Evolutionary conservation across 2,797 vertebrate species (phyloP), one percentile per base, ranked within the genome.

Genomic region (Onychomys torridus): DNA sequence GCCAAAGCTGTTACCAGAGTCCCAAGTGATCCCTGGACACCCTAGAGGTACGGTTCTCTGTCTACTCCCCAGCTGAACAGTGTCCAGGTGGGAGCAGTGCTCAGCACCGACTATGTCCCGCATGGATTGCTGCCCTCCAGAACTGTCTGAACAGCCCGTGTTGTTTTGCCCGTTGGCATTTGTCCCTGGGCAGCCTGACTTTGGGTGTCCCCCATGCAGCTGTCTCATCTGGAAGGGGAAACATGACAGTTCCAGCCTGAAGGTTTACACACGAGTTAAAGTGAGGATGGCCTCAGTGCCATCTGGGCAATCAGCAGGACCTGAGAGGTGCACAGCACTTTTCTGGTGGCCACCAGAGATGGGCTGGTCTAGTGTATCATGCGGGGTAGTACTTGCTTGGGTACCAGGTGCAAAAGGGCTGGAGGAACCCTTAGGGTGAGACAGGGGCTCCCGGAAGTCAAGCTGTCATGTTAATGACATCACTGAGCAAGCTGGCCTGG

Each of bases 331-430:
- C 29, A 17, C 55, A 19, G 10, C 27, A 4, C n/a, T 27, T 81
- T 37, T 29, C 25, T 17, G 57, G 81, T 32, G 57, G 57, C 46
- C n/a, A 0, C 4, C 17, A 19, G 40, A 1, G 21, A 40, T 37
- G 29, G 23, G 75, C 21, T 0, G 4, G 11, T 23, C 61, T 25
- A n/a, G 46, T 59, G 23, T 59, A 27, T 4, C 4, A 1, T 0
- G 6, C 25, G 0, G 29, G 14, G 46, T 29, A 25, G 34, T 14
- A 3, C 32, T 16, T 17, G 21, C 61, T 7, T 3, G 40, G 92
- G 40, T 19, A 19, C 12, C 23, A 34, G 46, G 32, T n/a, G 0
- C 52, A 59, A 13, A 57, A 82, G 55, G 55, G 55, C 55, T 29
- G 57, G 19, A 61, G 55, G 57, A 16, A 37, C 40, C 14, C 16